Evolutionary conservation across 1,140 invertebrate species (phyloP), one percentile per base, ranked within the genome.

Genomic region (Drosophila nannoptera): DNA sequence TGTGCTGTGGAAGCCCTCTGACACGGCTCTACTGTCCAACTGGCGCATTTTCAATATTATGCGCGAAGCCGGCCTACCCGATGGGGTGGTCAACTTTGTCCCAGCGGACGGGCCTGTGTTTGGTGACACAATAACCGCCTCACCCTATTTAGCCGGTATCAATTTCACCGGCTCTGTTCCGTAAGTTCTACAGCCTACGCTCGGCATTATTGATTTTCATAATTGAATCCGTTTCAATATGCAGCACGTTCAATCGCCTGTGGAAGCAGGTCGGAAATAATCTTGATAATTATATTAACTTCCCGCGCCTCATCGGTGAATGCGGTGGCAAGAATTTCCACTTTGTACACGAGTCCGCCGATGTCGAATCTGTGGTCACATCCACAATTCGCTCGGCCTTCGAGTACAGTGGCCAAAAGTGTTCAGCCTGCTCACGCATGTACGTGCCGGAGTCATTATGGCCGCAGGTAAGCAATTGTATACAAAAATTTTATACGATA

Each of bases 271-370:
- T 99, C 52, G 97, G 96, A 9, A 90, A 96, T 49, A 99, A 99
- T 88, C 92, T 99, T 11, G 92, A 93, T 48, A 93, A 90, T 1
- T 99, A 99, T 87, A 92, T 90, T 49, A 97, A 96, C 84, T 99
- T 98, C 89, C 99, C 98, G 0, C 93, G 97, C 75, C 90, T 99
- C 4, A 95, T 99, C 75, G 95, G 96, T 73, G 98, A 99, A 71
- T 99, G 98, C 90, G 98, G 98, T 45, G 98, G 98, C 2, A 99
- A 99, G 90, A 99, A 99, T 91, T 99, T 96, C 90, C 99, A 99
- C 88, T 98, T 99, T 88, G 91, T 99, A 16, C 98, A 99, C 91
- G 92, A 94, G 1, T 94, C 95, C 22, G 98, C 98, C 11, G 94
- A 99, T 90, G 91, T 96, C 0, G 91, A 94, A 11, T 93, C 94